Base-by-base conservation (phyloP, 2,113 vertebrate species). In the Pteruthius melanotis region DNA sequence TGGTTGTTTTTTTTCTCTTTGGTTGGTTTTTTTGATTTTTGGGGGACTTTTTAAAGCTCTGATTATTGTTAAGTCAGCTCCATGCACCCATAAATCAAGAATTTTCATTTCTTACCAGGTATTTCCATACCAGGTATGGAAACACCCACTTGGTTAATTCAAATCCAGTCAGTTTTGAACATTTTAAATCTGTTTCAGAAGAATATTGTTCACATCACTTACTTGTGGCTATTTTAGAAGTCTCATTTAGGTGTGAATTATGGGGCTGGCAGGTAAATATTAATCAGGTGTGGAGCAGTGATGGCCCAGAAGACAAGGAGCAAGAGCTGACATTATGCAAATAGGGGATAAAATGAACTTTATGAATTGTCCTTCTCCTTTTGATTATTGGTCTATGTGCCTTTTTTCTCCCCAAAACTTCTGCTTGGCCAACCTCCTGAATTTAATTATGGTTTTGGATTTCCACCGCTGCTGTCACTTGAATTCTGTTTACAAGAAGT, bases 401-500 rank as follows among this genome's bases (percentile, higher is more conserved):
- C 19, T 22, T 53, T 31, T 21, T 3, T 2, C 14, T 9, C n/a
- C 9, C 4, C 1, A 16, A 13, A 24, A 24, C 2, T 39, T 53
- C 21, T 65, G 16, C 19, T 87, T 72, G 71, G 35, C 22, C 15
- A 4, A 0, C 30, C 68, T 80, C 4, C 33, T 47, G n/a, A 52
- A 30, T 80, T 83, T 4, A 50, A 12, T 35, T n/a, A 7, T 3
- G 13, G 6, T 27, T 56, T 16, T 47, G 35, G 16, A n/a, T 93
- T 87, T 66, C 35, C 33, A 40, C 27, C 15, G 5, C 47, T 75
- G 17, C 44, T 75, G 10, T 15, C n/a, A 31, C 72, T 61, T 28
- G 35, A 66, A 80, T 72, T 50, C 24, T n/a, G 3, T 40, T 70
- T 49, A 3, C 26, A 45, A 37, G 52, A 37, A 50, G 27, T 57